A percentile compares a stretch with the other conserved stretches of the same genome.
Evolutionary conservation across 2,888 invertebrate species (phyloP).

Genomic region (Siphlonurus alternatus): DNA sequence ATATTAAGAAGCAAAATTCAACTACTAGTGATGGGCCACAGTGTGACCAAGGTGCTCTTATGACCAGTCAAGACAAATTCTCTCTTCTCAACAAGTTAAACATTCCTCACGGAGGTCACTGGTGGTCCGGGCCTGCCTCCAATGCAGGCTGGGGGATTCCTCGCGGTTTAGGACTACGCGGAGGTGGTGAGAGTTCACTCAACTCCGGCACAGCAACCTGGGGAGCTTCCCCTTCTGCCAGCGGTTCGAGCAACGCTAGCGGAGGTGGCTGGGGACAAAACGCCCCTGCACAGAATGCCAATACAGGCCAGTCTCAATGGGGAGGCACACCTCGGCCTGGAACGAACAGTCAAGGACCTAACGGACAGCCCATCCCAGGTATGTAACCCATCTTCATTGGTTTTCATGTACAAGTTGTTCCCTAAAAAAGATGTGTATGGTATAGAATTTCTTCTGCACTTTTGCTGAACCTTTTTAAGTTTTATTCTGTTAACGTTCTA

Average conservation of each 20-base stretch:
- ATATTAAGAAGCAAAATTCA: not conserved
- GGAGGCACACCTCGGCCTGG: conserved; percentile 10
- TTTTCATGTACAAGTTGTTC: too few species aligned
- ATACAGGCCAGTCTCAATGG: conserved; percentile 8
- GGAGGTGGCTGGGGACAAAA: conserved; percentile 38
- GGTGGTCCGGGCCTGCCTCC: conserved; percentile 16
- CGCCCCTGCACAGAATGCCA: conserved; percentile 16
- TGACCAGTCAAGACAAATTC: not conserved
- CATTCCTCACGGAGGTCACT: not conserved
- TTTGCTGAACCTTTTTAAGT: too few species aligned
- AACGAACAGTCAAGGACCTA: conserved; percentile 14
- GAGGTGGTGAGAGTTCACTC: conserved; percentile 68
- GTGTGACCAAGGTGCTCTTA: not conserved
- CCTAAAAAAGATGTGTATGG: too few species aligned
- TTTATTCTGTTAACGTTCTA: too few species aligned
- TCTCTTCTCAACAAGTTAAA: not conserved
- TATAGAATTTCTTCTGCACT: too few species aligned
- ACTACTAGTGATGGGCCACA: not conserved
- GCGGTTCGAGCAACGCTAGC: conserved; percentile 22
- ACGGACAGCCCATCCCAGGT: conserved; percentile 13
- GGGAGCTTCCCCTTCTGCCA: conserved; percentile 57
- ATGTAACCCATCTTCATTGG: conserved; percentile 2
- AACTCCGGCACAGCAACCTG: conserved; percentile 55
- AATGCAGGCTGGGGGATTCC: conserved; percentile 39
- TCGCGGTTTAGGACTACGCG: conserved; percentile 44